A percentile compares a stretch with the other conserved stretches of the same genome.
These are phyloP conservation scores for Drosophila chauvacae DNA, from an alignment of 1,140 invertebrate genomes.

Conservation along the genomic window DNA sequence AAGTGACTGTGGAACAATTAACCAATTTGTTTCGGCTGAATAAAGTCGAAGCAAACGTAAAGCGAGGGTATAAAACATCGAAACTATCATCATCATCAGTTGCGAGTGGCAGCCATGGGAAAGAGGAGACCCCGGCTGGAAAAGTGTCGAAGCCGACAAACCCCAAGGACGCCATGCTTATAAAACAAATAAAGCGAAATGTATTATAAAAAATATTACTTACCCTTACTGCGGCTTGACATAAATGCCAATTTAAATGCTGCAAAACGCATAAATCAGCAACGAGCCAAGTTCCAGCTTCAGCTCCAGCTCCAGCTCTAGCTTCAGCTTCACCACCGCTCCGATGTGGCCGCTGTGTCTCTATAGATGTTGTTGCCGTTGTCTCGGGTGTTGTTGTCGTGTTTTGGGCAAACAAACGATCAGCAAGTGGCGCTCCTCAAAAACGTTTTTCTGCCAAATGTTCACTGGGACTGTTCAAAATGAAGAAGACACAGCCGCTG, in stretches of 20 bases:
- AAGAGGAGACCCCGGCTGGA: constrained; percentile 49
- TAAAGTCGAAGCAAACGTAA: constrained; percentile 39
- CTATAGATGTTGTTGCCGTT: constrained; percentile 24
- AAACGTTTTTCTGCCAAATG: constrained; percentile 65
- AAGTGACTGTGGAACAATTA: constrained; percentile 59
- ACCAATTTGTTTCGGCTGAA: constrained; percentile 61
- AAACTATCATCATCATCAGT: constrained; percentile 39
- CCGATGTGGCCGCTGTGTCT: constrained; percentile 22
- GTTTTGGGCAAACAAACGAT: constrained; percentile 73
- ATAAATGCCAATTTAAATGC: constrained; percentile 83
- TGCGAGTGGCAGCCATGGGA: constrained; percentile 63
- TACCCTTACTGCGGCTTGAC: constrained; percentile 78
- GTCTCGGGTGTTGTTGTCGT: constrained; percentile 46
- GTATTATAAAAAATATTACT: constrained; percentile 78
- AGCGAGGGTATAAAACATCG: constrained; percentile 19
- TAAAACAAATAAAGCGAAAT: constrained; percentile 80
- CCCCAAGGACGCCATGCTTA: constrained; percentile 68
- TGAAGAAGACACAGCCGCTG: constrained; percentile 60
- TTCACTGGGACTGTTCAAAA: constrained; percentile 38
- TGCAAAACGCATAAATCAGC: constrained; percentile 81
- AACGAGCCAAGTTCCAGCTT: constrained; percentile 32
- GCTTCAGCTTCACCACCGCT: neutral
- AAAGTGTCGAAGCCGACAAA: constrained; percentile 68
- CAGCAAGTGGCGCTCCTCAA: constrained; percentile 80
- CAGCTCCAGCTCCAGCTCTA: neutral